These are phyloP conservation scores for Cephalophus harveyi DNA, from an alignment of 2,113 vertebrate genomes.

Conservation along the genomic window DNA sequence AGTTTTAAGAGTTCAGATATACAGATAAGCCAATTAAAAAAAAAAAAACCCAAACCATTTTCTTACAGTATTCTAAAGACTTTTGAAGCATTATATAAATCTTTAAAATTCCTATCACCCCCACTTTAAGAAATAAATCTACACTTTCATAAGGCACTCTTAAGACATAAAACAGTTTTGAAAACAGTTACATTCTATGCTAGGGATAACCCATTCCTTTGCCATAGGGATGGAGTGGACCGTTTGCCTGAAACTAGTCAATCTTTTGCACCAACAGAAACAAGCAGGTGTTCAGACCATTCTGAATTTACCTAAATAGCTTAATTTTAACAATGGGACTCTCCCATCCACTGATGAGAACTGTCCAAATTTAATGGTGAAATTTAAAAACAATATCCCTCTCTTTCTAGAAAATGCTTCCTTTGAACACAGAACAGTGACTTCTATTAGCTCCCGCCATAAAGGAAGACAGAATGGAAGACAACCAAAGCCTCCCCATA, in stretches of 20 bases:
- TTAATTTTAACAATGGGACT: background rate
- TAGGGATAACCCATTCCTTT: background rate
- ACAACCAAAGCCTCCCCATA: background rate
- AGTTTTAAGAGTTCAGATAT: slow-evolving; percentile 65
- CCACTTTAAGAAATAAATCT: slow-evolving; percentile 46
- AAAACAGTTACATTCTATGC: background rate
- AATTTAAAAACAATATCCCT: background rate
- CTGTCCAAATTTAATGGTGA: background rate
- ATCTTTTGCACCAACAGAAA: background rate
- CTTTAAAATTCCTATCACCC: slow-evolving; percentile 56
- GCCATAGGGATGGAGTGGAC: background rate
- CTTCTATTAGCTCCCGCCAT: background rate
- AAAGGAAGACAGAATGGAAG: background rate
- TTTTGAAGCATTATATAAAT: slow-evolving; percentile 68
- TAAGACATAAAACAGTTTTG: slow-evolving; percentile 33
- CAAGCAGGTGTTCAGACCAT: background rate
- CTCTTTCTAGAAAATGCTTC: background rate
- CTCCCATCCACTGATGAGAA: background rate
- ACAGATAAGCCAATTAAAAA: slow-evolving; percentile 59
- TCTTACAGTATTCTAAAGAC: slow-evolving; percentile 66
- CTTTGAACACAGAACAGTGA: background rate
- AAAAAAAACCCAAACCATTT: background rate
- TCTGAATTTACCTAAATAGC: background rate
- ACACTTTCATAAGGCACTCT: slow-evolving; percentile 56
- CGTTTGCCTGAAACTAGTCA: background rate